Percentiles rank a stretch among this genome's conserved stretches.
phyloP scores from a whole-genome alignment of 2,888 invertebrate species.

The Ornithoptera priamus region DNA sequence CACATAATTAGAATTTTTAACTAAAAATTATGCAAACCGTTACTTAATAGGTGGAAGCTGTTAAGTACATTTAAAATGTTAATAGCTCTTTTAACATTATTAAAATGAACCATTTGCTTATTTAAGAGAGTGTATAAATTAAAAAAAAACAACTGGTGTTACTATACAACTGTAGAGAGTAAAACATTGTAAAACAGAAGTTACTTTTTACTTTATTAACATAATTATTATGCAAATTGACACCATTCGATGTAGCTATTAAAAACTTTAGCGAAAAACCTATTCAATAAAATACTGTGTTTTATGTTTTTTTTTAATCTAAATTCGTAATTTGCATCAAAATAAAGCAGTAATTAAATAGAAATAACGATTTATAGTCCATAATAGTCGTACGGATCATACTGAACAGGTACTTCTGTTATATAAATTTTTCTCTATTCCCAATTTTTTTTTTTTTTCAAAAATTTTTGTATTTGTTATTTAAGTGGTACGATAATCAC shows the following conservation, averaged over 20 bases:
- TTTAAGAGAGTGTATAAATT: background rate
- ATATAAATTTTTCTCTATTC: background rate
- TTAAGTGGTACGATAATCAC: too few species aligned
- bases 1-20: too few species aligned
- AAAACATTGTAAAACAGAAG: background rate
- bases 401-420: constrained; percentile 14
- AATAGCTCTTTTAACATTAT: too few species aligned
- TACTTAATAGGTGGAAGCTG: too few species aligned
- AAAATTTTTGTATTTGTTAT: background rate
- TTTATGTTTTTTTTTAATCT: constrained; percentile 4
- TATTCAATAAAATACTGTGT: constrained; percentile 9
- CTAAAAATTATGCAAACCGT: too few species aligned
- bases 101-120: too few species aligned
- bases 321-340: constrained; percentile 10
- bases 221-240: constrained; percentile 6
- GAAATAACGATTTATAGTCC: constrained; percentile 20
- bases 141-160: background rate
- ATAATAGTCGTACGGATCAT: constrained; percentile 4
- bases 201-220: background rate
- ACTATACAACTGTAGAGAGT: background rate
- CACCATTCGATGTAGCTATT: constrained; percentile 1
- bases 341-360: constrained; percentile 20
- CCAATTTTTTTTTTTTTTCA: background rate
- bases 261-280: constrained; percentile 5
- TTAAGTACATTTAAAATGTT: too few species aligned